These are phyloP conservation scores for Tolmerus cingulatus DNA, from an alignment of 2,888 invertebrate species.

Conservation along the genomic window DNA sequence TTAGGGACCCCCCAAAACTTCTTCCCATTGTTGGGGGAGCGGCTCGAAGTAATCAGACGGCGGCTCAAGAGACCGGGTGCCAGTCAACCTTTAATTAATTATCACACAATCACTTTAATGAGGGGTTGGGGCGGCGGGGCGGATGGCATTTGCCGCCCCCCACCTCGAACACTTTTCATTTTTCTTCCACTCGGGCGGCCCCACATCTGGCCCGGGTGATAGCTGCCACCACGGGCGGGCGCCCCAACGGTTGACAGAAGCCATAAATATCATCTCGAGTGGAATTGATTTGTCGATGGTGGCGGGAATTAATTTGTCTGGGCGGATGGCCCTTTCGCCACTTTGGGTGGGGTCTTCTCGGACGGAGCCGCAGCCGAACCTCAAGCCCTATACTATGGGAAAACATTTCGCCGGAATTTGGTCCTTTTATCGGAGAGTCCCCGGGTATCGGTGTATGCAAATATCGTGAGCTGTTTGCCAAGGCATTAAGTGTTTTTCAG, in stretches of 20 bases:
- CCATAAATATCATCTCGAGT: conserved; percentile 51
- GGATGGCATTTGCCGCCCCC: neutral
- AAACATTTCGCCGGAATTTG: neutral
- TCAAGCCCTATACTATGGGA: neutral
- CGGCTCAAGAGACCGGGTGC: conserved; percentile 36
- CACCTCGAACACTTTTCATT: conserved; percentile 48
- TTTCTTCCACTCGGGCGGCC: conserved; percentile 36
- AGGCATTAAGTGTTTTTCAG: neutral
- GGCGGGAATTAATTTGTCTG: conserved; percentile 46
- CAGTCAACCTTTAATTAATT: conserved; percentile 53
- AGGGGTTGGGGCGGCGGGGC: neutral
- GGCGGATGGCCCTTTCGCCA: conserved; percentile 8
- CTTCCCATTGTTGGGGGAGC: conserved; percentile 1
- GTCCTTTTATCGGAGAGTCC: neutral
- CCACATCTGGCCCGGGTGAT: conserved; percentile 6
- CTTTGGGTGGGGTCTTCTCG: neutral
- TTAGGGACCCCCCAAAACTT: conserved; percentile 8
- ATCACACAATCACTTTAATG: conserved; percentile 54
- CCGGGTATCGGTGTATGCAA: neutral
- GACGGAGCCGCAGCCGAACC: neutral
- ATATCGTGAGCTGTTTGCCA: neutral
- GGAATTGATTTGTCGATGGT: conserved; percentile 48
- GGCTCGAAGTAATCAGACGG: neutral
- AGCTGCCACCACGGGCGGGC: neutral
- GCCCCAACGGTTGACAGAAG: conserved; percentile 51